Evolutionary conservation across 1,140 invertebrate species (phyloP).

Genomic region (Paralvinella palmiformis): DNA sequence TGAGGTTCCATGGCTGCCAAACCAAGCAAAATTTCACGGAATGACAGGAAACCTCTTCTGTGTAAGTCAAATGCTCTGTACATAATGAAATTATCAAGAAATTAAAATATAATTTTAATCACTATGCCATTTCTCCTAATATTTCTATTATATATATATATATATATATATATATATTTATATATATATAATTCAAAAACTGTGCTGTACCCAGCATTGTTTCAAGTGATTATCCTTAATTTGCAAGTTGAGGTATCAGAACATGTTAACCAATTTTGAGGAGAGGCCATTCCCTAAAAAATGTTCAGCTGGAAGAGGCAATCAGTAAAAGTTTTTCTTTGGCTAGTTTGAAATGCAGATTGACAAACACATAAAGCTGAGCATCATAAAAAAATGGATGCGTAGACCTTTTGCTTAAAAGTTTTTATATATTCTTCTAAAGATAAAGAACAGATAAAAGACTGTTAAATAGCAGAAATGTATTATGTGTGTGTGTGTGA

Average conservation of each 20-base stretch:
- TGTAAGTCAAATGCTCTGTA: slow-evolving; percentile 51
- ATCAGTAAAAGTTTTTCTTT: no score
- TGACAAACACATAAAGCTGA: no score
- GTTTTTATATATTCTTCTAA: no score
- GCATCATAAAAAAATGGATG: no score
- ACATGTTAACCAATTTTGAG: no score
- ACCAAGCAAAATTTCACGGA: slow-evolving; percentile 53
- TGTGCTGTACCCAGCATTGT: neutral
- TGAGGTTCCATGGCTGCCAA: slow-evolving; percentile 54
- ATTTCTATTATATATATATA: neutral
- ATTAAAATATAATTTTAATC: neutral
- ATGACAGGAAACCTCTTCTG: slow-evolving; percentile 41
- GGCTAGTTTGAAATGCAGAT: no score
- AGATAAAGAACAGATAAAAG: no score
- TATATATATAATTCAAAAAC: neutral
- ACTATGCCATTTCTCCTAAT: neutral
- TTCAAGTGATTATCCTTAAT: neutral
- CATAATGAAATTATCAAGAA: slow-evolving; percentile 5
- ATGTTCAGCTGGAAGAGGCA: no score
- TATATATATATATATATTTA: neutral
- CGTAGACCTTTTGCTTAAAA: no score
- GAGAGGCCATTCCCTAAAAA: no score
- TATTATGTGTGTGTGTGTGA: no score
- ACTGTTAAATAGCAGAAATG: no score
- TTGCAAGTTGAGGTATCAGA: neutral